phyloP scores from a whole-genome alignment of 2,888 invertebrate species.

The Orgyia antiqua region DNA sequence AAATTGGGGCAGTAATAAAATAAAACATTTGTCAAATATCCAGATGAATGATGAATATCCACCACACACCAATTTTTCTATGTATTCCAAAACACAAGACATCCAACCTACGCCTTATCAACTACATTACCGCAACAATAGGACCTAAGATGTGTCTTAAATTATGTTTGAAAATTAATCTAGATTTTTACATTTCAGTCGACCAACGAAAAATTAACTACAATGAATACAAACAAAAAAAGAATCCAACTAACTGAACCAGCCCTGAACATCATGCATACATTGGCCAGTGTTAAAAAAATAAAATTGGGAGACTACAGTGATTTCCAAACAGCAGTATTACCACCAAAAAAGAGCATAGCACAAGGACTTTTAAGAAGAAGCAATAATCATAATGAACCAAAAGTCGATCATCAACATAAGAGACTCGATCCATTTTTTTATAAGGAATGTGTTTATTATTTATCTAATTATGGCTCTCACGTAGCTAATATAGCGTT shows the following conservation, averaged over 20 bases:
- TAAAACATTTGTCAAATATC: too few species aligned
- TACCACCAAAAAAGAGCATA: conserved; percentile 56
- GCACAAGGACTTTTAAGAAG: conserved; percentile 64
- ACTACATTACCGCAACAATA: too few species aligned
- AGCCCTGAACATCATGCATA: conserved; percentile 79
- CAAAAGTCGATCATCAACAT: conserved; percentile 48
- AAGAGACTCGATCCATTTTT: conserved; percentile 75
- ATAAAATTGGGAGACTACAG: conserved; percentile 77
- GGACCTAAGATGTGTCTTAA: too few species aligned
- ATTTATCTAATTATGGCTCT: conserved; percentile 88
- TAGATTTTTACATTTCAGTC: conserved; percentile 43
- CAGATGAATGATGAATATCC: too few species aligned
- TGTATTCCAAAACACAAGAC: too few species aligned
- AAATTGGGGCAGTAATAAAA: too few species aligned
- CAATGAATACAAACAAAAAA: conserved; percentile 64
- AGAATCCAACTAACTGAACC: conserved; percentile 74
- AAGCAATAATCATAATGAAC: conserved; percentile 51
- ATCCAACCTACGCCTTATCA: too few species aligned
- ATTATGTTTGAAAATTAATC: too few species aligned
- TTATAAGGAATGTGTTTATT: conserved; percentile 89
- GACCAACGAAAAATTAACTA: conserved; percentile 62
- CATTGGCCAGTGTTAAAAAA: conserved; percentile 75
- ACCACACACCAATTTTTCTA: too few species aligned
- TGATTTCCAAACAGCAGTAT: conserved; percentile 61
- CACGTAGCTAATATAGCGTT: conserved; percentile 86